Base-by-base conservation (phyloP, 2,113 vertebrate genomes). In the Acanthisitta chloris region DNA sequence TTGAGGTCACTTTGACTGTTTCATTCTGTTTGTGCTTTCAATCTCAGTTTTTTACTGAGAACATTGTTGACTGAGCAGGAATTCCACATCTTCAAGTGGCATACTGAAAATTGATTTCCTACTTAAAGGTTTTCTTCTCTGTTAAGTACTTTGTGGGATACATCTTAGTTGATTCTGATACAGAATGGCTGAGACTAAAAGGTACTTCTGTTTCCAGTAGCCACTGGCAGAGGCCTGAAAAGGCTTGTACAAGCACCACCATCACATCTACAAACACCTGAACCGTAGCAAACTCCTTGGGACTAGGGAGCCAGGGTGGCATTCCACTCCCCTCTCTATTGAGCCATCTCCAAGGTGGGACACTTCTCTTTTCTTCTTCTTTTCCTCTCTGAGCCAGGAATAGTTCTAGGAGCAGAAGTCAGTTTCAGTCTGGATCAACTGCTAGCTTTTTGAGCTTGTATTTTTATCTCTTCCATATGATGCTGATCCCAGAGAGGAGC, bases 1-100 rank as follows among this genome's bases (percentile, higher is more conserved):
- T 46, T 80, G 87, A 87, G 81, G 92, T 93, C 94, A 76, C 66
- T 80, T 40, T 72, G 80, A 77, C 72, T 92, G 26, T 85, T 94
- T 71, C 24, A 33, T 87, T 79, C 78, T 79, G 58, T 71, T 91
- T 90, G 45, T 57, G 52, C 57, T 64, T 93, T 93, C 84, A 55
- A 1, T 82, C 43, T 87, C 79, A 23, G 10, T 84, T 85, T 93
- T 79, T 87, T 55, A 54, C 73, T 20, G 55, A 91, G 73, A 59
- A 78, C 65, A 14, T 26, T 43, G 42, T 6, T 64, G 73, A 36
- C 61, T 71, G 84, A 71, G 48, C 46, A 95, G 77, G 40, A 91
- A 81, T 87, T 87, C 73, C 4, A 6, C 34, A 12, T 81, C 92
- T 91, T 81, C 65, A 76, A 71, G 73, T 4, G 8, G 29, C 51